These are phyloP conservation scores for Leptobrachium ailaonicum DNA, from an alignment of 2,113 vertebrate genomes.

Conservation along the genomic window DNA sequence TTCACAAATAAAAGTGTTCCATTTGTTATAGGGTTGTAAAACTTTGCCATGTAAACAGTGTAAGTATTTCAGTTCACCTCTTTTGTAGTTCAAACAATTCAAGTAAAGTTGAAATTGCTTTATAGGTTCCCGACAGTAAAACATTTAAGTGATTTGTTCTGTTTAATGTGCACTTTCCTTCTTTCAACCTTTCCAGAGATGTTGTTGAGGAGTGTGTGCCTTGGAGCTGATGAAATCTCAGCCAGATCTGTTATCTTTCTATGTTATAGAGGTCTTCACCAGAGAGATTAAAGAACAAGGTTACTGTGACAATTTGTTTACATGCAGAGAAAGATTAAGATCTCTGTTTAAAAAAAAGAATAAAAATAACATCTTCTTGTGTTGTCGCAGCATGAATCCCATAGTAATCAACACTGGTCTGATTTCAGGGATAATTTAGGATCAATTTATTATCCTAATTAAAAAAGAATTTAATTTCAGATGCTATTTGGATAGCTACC, in stretches of 20 bases:
- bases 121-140: conserved; percentile 50
- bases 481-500: conserved; percentile 59
- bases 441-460: conserved; percentile 98
- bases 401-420: conserved; percentile 98
- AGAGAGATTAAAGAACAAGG: conserved; percentile 80
- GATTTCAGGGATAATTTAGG: conserved; percentile 99
- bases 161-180: conserved; percentile 60
- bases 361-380: conserved; percentile 84
- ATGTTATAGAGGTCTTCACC: conserved; percentile 73
- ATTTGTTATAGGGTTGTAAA: conserved; percentile 39
- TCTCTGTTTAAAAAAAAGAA: conserved; percentile 83
- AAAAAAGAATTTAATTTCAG: conserved; percentile 75
- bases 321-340: conserved; percentile 81
- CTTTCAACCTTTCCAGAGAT: conserved; percentile 63
- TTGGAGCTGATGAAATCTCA: conserved; percentile 72
- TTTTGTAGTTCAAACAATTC: conserved; percentile 43
- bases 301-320: conserved; percentile 85
- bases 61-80: conserved; percentile 42
- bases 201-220: conserved; percentile 53
- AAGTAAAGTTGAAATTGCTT: conserved; percentile 44
- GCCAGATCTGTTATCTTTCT: conserved; percentile 75
- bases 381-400: conserved; percentile 90
- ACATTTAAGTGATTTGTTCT: conserved; percentile 58
- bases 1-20: conserved; percentile 20
- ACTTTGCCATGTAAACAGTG: conserved; percentile 39